Conservation (phyloP, 1,140 invertebrate genomes). For the Acromyrmex charruanus region DNA sequence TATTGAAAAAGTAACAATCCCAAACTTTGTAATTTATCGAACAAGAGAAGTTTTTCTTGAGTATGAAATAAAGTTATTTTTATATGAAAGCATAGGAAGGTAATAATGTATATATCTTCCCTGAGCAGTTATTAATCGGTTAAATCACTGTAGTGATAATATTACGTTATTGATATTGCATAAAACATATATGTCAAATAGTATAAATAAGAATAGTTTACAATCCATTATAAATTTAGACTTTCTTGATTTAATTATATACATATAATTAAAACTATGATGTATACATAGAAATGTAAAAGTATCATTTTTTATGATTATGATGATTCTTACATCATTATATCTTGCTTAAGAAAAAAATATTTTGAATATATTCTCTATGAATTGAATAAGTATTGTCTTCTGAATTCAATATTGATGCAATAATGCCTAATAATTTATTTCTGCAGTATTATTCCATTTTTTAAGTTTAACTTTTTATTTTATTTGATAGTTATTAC, state of each 20-base stretch:
- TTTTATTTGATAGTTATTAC: slow-evolving; percentile 11
- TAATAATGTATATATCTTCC: slow-evolving; percentile 61
- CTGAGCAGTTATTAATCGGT: slow-evolving; percentile 67
- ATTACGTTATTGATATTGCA: slow-evolving; percentile 27
- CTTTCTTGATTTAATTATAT: slow-evolving; percentile 13
- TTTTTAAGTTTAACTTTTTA: slow-evolving; percentile 53
- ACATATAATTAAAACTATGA: background rate
- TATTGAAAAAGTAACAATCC: slow-evolving; percentile 72
- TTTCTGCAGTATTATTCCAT: slow-evolving; percentile 8
- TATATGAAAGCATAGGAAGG: slow-evolving; percentile 75
- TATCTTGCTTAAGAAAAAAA: slow-evolving; percentile 33
- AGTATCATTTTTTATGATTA: slow-evolving; percentile 2
- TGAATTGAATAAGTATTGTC: background rate
- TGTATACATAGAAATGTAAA: slow-evolving; percentile 19
- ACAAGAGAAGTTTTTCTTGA: slow-evolving; percentile 62
- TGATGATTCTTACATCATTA: slow-evolving; percentile 7
- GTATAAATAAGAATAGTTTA: slow-evolving; percentile 16
- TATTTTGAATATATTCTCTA: slow-evolving; percentile 23
- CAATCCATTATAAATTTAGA: slow-evolving; percentile 26
- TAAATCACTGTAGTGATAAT: slow-evolving; percentile 24
- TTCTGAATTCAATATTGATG: slow-evolving; percentile 1
- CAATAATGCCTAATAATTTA: background rate
- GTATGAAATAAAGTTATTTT: slow-evolving; percentile 80
- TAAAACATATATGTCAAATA: slow-evolving; percentile 2
- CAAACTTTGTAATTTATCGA: slow-evolving; percentile 77